Conservation (phyloP, 1,140 invertebrate species). For the Notospermus geniculatus region DNA sequence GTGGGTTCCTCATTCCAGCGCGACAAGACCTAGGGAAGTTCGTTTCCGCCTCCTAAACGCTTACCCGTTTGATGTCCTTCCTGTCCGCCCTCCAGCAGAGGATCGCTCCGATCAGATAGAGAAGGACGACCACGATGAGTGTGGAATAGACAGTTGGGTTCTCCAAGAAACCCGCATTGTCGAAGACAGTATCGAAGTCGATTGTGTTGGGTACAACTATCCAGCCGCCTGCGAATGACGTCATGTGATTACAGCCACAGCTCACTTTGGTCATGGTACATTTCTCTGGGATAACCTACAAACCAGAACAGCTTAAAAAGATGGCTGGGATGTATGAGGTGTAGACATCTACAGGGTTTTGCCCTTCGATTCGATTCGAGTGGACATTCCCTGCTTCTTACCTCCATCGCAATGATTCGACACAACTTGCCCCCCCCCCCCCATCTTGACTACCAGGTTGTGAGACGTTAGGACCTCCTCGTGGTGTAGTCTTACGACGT, state of each 20-base stretch:
- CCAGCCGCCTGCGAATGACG: slow-evolving; percentile 54
- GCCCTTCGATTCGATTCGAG: no score
- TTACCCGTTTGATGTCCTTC: slow-evolving; percentile 57
- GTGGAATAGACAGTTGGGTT: slow-evolving; percentile 62
- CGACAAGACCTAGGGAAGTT: no score
- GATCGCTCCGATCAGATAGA: slow-evolving; percentile 57
- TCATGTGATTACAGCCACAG: slow-evolving; percentile 52
- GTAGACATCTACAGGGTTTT: not conserved
- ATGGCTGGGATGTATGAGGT: not conserved
- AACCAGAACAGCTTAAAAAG: not conserved
- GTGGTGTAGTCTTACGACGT: no score
- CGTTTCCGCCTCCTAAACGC: no score
- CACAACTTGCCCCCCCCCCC: no score
- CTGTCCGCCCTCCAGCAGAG: slow-evolving; percentile 59
- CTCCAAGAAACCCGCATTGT: slow-evolving; percentile 57
- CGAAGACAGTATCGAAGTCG: slow-evolving; percentile 54
- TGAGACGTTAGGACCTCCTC: no score
- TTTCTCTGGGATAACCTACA: slow-evolving; percentile 36
- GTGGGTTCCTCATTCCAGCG: no score
- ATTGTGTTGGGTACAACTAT: slow-evolving; percentile 54
- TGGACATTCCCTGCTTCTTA: not conserved
- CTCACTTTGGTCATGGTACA: slow-evolving; percentile 21
- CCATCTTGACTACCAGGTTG: no score
- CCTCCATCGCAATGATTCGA: no score
- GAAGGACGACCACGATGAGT: slow-evolving; percentile 55